phyloP scores from a whole-genome alignment of 2,113 vertebrate species.

The Spea bombifrons region DNA sequence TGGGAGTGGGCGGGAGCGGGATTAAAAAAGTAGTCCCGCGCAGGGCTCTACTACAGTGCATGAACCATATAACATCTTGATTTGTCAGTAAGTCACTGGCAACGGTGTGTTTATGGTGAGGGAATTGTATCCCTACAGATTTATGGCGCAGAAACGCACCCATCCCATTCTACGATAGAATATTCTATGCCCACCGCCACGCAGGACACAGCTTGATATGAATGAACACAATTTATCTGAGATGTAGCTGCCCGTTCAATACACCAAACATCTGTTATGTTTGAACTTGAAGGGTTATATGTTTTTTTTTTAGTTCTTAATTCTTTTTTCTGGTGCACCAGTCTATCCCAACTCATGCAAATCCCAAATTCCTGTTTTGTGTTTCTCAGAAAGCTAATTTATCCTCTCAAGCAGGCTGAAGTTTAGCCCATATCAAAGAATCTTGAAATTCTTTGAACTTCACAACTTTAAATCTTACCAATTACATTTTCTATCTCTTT shows the following conservation, averaged over 20 bases:
- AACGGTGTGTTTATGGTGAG: slow-evolving; percentile 57
- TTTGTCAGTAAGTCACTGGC: slow-evolving; percentile 50
- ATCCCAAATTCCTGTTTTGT: slow-evolving; percentile 33
- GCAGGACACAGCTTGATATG: slow-evolving; percentile 20
- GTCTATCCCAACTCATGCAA: slow-evolving; percentile 54
- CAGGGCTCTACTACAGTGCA: slow-evolving; percentile 52
- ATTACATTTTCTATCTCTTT: slow-evolving; percentile 46
- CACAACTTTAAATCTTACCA: slow-evolving; percentile 46
- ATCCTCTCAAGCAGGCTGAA: not conserved
- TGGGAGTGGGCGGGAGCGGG: too few relatives aligned
- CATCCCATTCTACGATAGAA: not conserved
- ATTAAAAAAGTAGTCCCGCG: too few relatives aligned
- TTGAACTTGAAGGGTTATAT: slow-evolving; percentile 49
- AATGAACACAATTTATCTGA: slow-evolving; percentile 34
- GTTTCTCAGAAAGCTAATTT: slow-evolving; percentile 41
- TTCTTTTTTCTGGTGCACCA: slow-evolving; percentile 51
- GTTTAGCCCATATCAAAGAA: slow-evolving; percentile 41
- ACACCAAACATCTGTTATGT: slow-evolving; percentile 53
- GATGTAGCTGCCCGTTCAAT: slow-evolving; percentile 47
- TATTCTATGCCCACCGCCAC: slow-evolving; percentile 16
- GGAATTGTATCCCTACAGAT: slow-evolving; percentile 32
- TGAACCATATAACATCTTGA: slow-evolving; percentile 56
- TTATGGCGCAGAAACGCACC: slow-evolving; percentile 53
- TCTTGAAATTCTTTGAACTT: slow-evolving; percentile 34
- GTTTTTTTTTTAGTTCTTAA: slow-evolving; percentile 46